phyloP scores from a whole-genome alignment of 2,113 vertebrate species.

The Nestor notabilis region DNA sequence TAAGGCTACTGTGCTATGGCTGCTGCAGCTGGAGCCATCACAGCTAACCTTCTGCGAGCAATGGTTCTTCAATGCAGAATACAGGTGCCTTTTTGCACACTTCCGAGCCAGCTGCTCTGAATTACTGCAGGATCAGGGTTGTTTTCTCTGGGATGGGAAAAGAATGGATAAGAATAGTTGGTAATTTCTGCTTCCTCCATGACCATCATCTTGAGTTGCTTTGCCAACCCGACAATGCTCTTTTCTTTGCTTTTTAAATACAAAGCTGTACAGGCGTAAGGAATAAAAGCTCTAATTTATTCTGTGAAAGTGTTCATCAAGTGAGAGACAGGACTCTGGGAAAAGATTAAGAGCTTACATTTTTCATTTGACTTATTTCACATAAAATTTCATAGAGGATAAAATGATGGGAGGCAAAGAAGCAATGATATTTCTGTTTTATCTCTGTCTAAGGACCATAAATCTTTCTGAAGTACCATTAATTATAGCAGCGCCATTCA shows the following conservation, averaged over 20 bases:
- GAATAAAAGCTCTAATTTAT: conserved; percentile 68
- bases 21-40: background rate
- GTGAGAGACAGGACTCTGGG: conserved; percentile 66
- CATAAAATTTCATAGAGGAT: conserved; percentile 77
- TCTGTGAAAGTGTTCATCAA: conserved; percentile 69
- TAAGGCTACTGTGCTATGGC: background rate
- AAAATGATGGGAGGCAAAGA: conserved; percentile 72
- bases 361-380: conserved; percentile 77
- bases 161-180: background rate
- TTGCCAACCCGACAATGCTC: conserved; percentile 1
- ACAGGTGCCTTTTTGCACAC: background rate
- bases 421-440: conserved; percentile 75
- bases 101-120: background rate
- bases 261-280: conserved; percentile 45
- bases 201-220: background rate
- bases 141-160: background rate
- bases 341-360: conserved; percentile 77
- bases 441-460: conserved; percentile 72
- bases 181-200: background rate
- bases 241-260: conserved; percentile 53
- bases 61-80: background rate
- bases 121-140: background rate
- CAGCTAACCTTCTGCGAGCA: background rate
- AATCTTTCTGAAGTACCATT: conserved; percentile 75
- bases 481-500: conserved; percentile 67